Base-by-base conservation (phyloP, 2,113 vertebrate species). In the Pluvianellus socialis region DNA sequence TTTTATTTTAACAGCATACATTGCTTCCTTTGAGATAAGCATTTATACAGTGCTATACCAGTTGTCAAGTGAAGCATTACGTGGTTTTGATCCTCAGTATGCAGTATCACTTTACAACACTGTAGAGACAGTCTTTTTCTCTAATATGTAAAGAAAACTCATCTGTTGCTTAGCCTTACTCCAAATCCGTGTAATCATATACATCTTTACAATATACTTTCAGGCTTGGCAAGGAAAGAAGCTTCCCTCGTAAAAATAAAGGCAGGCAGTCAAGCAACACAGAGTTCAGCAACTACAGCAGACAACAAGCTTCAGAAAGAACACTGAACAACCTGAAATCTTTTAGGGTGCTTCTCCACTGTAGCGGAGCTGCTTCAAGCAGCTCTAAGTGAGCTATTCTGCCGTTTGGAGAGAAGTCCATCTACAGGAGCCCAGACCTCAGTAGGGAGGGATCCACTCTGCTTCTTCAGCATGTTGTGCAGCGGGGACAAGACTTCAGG, bases 401-500 rank as follows among this genome's bases (percentile, higher is more conserved):
- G 28, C 9, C 7, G 71, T 35, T 47, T 33, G 40, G 3, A 23
- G 12, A 10, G 6, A 63, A 53, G 27, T 5, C 45, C 28, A 77
- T 27, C 17, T 28, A 32, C 19, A 63, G 40, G 30, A 71, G 22
- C 6, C 4, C 13, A 15, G n/a, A 49, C 1, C 10, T 20, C 68
- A 45, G 22, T 0, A 32, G 4, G 1, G 24, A 75, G 7, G 1
- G 22, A 71, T 4, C 7, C 22, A 24, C 8, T 14, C 42, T 49
- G 8, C 2, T 80, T 7, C 58, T 58, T 32, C 2, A 1, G 14
- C 35, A 58, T 2, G 2, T 52, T 4, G 0, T 7, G 15, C 14
- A 86, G 75, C 28, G 18, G 14, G 20, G 28, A 61, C 15, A 61
- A 55, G 58, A 12, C 33, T 35, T 24, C 8, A 44, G 33, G 10